Evolutionary conservation across 2,888 invertebrate species (phyloP).

Genomic region (Scrobipalpa costella): DNA sequence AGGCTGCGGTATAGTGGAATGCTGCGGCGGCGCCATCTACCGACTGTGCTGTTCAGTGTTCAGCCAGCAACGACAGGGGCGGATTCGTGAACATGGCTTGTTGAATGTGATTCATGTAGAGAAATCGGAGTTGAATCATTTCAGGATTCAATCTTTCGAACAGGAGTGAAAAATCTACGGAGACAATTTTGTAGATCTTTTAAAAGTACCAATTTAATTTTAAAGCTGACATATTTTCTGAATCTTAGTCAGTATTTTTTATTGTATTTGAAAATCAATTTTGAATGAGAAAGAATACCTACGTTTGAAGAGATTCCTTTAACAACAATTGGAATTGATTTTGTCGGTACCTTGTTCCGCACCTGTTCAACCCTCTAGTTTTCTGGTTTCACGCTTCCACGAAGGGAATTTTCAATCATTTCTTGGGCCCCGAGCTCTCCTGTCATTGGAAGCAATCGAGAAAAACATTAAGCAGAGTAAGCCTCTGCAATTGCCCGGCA

Average conservation of each 20-base stretch:
- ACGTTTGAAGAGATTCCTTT: too few species aligned
- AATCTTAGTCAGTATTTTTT: too few species aligned
- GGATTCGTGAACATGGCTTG: not conserved
- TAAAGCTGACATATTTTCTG: too few species aligned
- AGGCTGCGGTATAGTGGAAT: slow-evolving; percentile 73
- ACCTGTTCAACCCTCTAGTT: slow-evolving; percentile 38
- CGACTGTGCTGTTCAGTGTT: slow-evolving; percentile 13
- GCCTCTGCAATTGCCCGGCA: slow-evolving; percentile 41
- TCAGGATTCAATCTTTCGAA: too few species aligned
- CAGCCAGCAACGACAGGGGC: not conserved
- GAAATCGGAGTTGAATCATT: too few species aligned
- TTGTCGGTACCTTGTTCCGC: slow-evolving; percentile 20
- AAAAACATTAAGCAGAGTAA: slow-evolving; percentile 44
- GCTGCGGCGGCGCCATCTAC: slow-evolving; percentile 47
- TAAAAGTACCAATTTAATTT: too few species aligned
- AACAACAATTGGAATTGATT: too few species aligned
- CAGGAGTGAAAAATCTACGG: too few species aligned
- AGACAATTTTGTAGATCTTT: too few species aligned
- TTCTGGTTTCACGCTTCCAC: slow-evolving; percentile 70
- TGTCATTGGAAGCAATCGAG: slow-evolving; percentile 64
- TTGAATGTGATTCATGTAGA: not conserved
- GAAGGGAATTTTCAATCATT: slow-evolving; percentile 73
- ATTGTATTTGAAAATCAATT: too few species aligned
- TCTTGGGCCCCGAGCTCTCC: slow-evolving; percentile 48
- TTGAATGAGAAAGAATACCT: too few species aligned